Evolutionary conservation across 2,888 invertebrate genomes (phyloP).

Genomic region (Polydrusus cervinus): DNA sequence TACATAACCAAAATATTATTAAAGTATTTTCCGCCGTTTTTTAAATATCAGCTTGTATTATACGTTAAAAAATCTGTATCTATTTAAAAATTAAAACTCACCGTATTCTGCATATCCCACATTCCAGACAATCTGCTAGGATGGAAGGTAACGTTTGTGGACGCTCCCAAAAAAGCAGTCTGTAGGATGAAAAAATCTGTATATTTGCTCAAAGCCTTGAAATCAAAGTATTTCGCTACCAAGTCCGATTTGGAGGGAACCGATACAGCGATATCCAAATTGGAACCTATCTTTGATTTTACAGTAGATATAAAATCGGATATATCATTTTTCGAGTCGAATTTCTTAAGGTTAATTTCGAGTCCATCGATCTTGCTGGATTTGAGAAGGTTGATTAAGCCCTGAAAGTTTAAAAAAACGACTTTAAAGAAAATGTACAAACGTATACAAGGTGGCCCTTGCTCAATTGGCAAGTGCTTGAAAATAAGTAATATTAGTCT

Average conservation of each 20-base stretch:
- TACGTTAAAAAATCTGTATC: too few relatives aligned
- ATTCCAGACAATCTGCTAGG: slow-evolving; percentile 84
- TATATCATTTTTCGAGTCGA: slow-evolving; percentile 68
- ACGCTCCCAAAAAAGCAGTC: slow-evolving; percentile 79
- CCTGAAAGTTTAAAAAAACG: slow-evolving; percentile 68
- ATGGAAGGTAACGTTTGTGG: slow-evolving; percentile 82
- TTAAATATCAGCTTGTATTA: too few relatives aligned
- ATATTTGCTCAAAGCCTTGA: slow-evolving; percentile 78
- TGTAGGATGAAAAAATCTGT: slow-evolving; percentile 80
- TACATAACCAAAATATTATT: too few relatives aligned
- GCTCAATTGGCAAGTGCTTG: too few relatives aligned
- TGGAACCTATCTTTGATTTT: slow-evolving; percentile 69
- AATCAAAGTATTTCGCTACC: slow-evolving; percentile 81
- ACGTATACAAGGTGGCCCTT: too few relatives aligned
- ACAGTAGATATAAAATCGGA: slow-evolving; percentile 74
- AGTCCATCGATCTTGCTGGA: slow-evolving; percentile 67
- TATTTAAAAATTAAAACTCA: slow-evolving; percentile 67
- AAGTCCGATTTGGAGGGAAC: slow-evolving; percentile 79
- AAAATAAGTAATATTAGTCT: too few relatives aligned
- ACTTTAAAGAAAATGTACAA: too few relatives aligned
- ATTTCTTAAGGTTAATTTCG: slow-evolving; percentile 67
- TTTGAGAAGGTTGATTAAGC: slow-evolving; percentile 67
- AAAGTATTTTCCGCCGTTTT: too few relatives aligned
- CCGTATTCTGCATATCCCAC: slow-evolving; percentile 85
- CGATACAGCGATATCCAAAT: slow-evolving; percentile 76